Evolutionary conservation across 30 jellyfish, hydroid and myxozoan species (phyloP).

Genomic region (Chironex yamaguchii): DNA sequence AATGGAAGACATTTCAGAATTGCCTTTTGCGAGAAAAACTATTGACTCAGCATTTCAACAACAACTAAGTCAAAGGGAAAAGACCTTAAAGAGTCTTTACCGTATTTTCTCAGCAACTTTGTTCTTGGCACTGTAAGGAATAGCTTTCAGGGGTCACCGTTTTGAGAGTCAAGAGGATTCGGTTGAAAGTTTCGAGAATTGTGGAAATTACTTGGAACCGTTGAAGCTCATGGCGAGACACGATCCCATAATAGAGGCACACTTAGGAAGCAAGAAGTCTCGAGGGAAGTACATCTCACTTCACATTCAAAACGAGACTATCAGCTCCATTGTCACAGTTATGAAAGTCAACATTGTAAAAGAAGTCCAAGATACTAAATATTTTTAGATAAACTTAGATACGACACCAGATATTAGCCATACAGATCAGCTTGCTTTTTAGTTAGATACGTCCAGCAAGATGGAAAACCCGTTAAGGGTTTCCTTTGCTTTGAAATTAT

Average conservation of each 20-base stretch:
- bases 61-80: conserved; percentile 24
- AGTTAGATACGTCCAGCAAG: conserved; percentile 28
- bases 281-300: conserved; percentile 57
- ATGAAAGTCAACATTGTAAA: background rate
- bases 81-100: conserved; percentile 24
- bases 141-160: conserved; percentile 60
- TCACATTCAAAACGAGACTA: conserved; percentile 57
- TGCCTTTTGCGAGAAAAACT: conserved; percentile 2
- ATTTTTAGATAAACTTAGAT: conserved; percentile 50
- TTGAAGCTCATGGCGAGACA: conserved; percentile 45
- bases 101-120: conserved; percentile 47
- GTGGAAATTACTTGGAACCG: conserved; percentile 71
- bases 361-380: conserved; percentile 14
- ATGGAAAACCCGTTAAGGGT: conserved; percentile 37
- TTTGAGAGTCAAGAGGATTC: conserved; percentile 45
- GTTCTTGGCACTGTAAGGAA: conserved; percentile 65
- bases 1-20: conserved; percentile 37
- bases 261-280: conserved; percentile 61
- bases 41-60: conserved; percentile 8
- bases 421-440: conserved; percentile 45
- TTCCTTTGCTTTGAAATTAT: conserved; percentile 32
- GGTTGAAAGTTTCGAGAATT: conserved; percentile 15
- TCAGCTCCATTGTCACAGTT: conserved; percentile 49
- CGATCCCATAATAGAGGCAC: conserved; percentile 54
- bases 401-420: conserved; percentile 39